phyloP scores from a whole-genome alignment of 2,797 vertebrate species.

The Crocodylus rhombifer region DNA sequence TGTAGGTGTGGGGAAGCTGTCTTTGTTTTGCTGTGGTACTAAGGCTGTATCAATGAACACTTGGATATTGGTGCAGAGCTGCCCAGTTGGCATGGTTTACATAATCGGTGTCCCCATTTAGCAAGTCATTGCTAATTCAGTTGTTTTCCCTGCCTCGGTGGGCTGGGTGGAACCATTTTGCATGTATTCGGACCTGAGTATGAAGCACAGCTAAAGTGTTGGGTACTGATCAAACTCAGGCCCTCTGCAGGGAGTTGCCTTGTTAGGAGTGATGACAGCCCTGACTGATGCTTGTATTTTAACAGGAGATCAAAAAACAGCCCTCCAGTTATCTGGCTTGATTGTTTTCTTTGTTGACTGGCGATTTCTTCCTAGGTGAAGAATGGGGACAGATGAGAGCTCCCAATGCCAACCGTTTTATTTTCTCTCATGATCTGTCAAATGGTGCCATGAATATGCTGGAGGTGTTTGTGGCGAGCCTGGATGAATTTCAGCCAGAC shows the following conservation, averaged over 20 bases:
- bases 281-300: not conserved
- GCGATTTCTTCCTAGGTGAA: slow-evolving; percentile 84
- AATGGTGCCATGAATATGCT: slow-evolving; percentile 93
- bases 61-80: not conserved
- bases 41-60: not conserved
- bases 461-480: slow-evolving; percentile 93
- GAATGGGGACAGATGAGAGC: slow-evolving; percentile 89
- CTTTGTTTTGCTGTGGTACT: not conserved
- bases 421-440: slow-evolving; percentile 97
- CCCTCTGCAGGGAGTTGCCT: not conserved
- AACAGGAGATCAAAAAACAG: not conserved
- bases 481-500: slow-evolving; percentile 95
- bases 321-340: fast-evolving
- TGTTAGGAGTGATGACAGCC: not conserved
- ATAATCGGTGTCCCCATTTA: not conserved
- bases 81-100: not conserved
- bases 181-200: not conserved
- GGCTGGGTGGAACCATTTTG: not conserved
- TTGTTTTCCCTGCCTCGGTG: not conserved
- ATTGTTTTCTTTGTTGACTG: slow-evolving; percentile 1
- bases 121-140: fast-evolving
- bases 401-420: slow-evolving; percentile 96
- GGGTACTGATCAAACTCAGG: not conserved
- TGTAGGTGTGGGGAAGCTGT: not conserved
- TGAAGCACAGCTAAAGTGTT: not conserved